These are phyloP conservation scores for Malurus leucopterus DNA, from an alignment of 2,797 vertebrate species.

Conservation along the genomic window DNA sequence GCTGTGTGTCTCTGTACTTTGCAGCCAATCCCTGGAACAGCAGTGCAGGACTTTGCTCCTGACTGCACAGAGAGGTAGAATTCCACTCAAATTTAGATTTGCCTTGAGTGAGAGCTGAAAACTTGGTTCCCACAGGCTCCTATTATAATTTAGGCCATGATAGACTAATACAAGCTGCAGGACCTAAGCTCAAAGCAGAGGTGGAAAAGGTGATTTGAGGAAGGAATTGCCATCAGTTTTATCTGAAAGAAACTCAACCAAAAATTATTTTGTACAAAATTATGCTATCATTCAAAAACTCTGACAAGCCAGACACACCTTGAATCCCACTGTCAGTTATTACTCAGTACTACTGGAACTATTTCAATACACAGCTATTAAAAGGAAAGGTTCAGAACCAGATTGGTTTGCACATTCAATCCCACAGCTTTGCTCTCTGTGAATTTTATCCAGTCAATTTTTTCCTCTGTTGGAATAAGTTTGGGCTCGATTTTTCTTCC, in stretches of 20 bases:
- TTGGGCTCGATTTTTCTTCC: neutral
- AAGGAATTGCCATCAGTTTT: neutral
- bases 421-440: neutral
- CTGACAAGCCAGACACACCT: neutral
- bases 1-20: neutral
- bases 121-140: rapidly evolving
- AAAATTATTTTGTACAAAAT: neutral
- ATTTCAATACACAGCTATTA: neutral
- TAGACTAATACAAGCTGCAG: neutral
- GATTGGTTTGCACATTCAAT: neutral
- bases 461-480: neutral
- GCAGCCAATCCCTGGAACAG: neutral
- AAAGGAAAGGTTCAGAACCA: neutral
- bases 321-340: neutral
- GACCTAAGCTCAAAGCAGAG: neutral
- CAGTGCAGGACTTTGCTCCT: neutral
- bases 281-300: neutral
- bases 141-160: neutral
- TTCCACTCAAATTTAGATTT: neutral
- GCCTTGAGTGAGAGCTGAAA: neutral
- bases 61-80: neutral
- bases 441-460: neutral
- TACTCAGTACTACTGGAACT: neutral
- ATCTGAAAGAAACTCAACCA: neutral
- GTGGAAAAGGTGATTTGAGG: neutral